Conservation (phyloP, 2,797 vertebrate genomes). For the Mormyrops attenuatus region DNA sequence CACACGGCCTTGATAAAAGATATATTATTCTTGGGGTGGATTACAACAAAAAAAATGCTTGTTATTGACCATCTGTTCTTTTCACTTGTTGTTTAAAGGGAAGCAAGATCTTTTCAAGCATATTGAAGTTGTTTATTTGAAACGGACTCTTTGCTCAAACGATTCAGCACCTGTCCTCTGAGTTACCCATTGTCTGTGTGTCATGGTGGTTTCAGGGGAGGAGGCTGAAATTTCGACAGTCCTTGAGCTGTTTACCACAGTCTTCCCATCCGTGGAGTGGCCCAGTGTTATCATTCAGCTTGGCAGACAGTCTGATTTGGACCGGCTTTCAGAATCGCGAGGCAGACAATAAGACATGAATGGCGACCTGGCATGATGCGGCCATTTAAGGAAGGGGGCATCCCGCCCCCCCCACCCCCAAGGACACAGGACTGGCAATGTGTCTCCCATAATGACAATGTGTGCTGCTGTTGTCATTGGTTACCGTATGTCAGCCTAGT, state of each 20-base stretch:
- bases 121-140: slow-evolving; percentile 36
- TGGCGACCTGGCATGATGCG: background rate
- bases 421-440: background rate
- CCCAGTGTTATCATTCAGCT: background rate
- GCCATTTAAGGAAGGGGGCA: background rate
- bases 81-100: slow-evolving; percentile 36
- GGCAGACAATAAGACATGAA: background rate
- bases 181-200: background rate
- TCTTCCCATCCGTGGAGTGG: background rate
- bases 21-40: slow-evolving; percentile 36
- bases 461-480: background rate
- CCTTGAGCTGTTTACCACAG: slow-evolving; percentile 6
- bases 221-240: background rate
- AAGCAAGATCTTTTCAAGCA: slow-evolving; percentile 30
- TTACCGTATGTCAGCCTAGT: background rate
- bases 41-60: slow-evolving; percentile 24
- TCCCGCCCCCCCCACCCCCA: background rate
- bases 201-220: background rate
- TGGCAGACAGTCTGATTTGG: background rate
- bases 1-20: slow-evolving; percentile 40
- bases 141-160: slow-evolving; percentile 30
- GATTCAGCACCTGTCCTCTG: slow-evolving; percentile 40
- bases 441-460: background rate
- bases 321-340: background rate
- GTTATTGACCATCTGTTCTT: slow-evolving; percentile 47